These are phyloP conservation scores for Aplidium turbinatum DNA, from an alignment of 23 tunicate species.

Conservation along the genomic window DNA sequence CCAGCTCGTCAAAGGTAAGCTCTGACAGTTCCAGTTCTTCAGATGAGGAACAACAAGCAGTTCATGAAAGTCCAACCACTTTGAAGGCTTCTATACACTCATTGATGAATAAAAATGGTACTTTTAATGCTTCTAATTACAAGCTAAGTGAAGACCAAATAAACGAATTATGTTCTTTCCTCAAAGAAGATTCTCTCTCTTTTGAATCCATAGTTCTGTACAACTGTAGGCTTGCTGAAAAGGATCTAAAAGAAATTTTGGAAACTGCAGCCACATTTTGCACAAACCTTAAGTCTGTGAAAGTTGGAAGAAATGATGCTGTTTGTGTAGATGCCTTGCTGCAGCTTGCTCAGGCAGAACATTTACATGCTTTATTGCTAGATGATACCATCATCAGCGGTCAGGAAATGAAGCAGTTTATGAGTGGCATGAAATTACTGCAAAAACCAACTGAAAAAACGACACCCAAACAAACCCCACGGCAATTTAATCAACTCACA, in stretches of 20 bases:
- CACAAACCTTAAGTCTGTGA: constrained; percentile 33
- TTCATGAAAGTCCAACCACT: constrained; percentile 9
- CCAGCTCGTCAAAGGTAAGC: neutral
- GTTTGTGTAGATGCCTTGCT: constrained; percentile 15
- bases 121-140: constrained; percentile 23
- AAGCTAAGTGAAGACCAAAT: constrained; percentile 28
- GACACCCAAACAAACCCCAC: too few species aligned
- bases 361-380: constrained; percentile 26
- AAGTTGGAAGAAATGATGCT: constrained; percentile 33
- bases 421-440: constrained; percentile 33
- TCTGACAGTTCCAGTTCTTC: neutral
- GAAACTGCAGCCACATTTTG: constrained; percentile 15
- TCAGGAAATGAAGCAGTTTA: constrained; percentile 17
- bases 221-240: constrained; percentile 29
- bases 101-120: constrained; percentile 9
- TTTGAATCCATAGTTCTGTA: constrained; percentile 28
- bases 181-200: constrained; percentile 28
- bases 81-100: constrained; percentile 11
- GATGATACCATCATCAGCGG: constrained; percentile 23
- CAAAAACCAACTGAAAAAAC: neutral
- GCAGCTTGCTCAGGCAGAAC: constrained; percentile 31
- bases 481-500: constrained; percentile 6
- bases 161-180: constrained; percentile 35
- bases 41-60: constrained; percentile 17
- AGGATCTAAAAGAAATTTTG: constrained; percentile 17